Evolutionary conservation across 2,113 vertebrate species (phyloP), one percentile per base, ranked within the genome.

Genomic region (Pteropus alecto): DNA sequence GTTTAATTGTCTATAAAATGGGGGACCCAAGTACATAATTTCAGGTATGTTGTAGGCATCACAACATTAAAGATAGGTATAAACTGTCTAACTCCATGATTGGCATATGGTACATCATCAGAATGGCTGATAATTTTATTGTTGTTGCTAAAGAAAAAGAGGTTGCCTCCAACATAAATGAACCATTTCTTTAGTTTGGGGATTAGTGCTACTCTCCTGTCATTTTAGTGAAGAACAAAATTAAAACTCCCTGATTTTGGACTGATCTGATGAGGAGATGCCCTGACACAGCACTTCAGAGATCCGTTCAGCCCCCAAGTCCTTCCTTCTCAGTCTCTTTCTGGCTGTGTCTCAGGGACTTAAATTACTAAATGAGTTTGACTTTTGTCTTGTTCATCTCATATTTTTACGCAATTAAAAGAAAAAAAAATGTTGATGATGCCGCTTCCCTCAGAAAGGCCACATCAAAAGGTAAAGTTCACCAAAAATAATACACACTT

Each of bases 401-500:
- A 79, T 76, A 92, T 92, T 95, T n/a, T 83, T 97, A 93, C 51
- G 76, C 90, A 96, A 96, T 97, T 96, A 93, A 90, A 41, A 87
- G 82, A 48, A 90, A 95, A 92, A 89, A 95, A 92, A 93, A 96
- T 97, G 15, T 95, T 77, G 63, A 94, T 97, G 92, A 87, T 87
- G 94, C 96, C 41, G 63, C 35, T 60, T 96, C 48, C 81, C 71
- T 85, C 94, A 86, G 95, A 97, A 98, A 95, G 87, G 94, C 97
- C 97, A 95, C 77, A 95, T 78, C 54, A 93, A 97, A 98, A 93
- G 84, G 54, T 95, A 96, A 35, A 96, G 78, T 97, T 92, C 93
- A 71, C 70, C 97, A 87, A 94, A 98, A 98, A 95, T 94, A 96
- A 87, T 97, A 90, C 85, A 76, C 33, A 97, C 96, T 97, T 98